Conservation (phyloP, 2,113 vertebrate species). For the Barnardius zonarius region DNA sequence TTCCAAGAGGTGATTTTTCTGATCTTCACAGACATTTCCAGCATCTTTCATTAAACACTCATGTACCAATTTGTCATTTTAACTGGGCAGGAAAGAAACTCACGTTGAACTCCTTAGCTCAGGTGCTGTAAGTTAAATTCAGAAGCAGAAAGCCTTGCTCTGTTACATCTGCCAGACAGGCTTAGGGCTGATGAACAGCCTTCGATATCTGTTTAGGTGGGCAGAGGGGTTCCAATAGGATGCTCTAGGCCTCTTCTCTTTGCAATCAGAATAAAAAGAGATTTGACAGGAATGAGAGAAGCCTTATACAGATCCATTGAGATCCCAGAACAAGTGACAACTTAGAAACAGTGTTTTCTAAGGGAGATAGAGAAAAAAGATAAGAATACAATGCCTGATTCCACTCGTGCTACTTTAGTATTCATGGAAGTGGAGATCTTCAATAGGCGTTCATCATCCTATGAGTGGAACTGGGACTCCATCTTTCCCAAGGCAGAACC, state of each 20-base stretch:
- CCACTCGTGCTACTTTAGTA: background rate
- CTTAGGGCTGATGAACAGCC: background rate
- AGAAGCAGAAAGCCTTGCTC: background rate
- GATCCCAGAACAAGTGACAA: background rate
- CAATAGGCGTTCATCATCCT: background rate
- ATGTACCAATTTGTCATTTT: slow-evolving; percentile 83
- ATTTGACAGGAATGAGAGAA: background rate
- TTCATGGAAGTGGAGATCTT: background rate
- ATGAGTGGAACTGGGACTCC: background rate
- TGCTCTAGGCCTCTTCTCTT: background rate
- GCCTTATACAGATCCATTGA: background rate
- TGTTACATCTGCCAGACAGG: background rate
- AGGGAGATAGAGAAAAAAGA: background rate
- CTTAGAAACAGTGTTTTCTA: background rate
- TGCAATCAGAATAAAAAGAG: background rate
- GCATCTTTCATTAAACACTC: slow-evolving; percentile 81
- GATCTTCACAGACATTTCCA: slow-evolving; percentile 77
- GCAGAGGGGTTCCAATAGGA: background rate
- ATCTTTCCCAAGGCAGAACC: background rate
- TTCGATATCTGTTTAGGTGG: background rate
- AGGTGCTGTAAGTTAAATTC: slow-evolving; percentile 61
- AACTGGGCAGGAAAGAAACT: slow-evolving; percentile 76
- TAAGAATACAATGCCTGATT: background rate
- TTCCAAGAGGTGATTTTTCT: slow-evolving; percentile 74
- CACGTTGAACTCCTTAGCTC: slow-evolving; percentile 66